Percentiles rank a stretch among this genome's conserved stretches.
These are phyloP conservation scores for Sus cebifrons DNA, from an alignment of 2,797 vertebrate species.

Conservation along the genomic window DNA sequence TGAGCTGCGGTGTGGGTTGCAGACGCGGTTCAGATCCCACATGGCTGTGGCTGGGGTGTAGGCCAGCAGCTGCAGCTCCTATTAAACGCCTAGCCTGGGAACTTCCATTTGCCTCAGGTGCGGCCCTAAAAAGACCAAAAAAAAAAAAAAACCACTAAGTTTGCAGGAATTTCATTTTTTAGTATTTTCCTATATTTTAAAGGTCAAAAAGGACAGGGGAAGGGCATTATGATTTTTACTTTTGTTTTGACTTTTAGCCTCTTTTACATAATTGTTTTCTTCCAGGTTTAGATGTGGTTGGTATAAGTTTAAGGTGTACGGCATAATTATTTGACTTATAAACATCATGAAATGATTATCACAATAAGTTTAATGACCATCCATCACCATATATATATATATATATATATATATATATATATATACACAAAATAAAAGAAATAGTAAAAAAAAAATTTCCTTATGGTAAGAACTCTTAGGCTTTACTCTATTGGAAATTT, in stretches of 20 bases:
- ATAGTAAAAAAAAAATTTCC: background rate
- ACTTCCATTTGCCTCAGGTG: too few species aligned
- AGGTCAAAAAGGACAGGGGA: background rate
- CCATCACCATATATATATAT: background rate
- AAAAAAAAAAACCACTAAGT: background rate
- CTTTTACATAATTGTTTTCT: background rate
- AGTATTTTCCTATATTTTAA: background rate
- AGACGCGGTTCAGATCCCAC: too few species aligned
- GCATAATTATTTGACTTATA: too few species aligned
- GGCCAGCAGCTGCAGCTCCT: too few species aligned
- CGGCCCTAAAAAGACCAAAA: too few species aligned
- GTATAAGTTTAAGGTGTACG: too few species aligned
- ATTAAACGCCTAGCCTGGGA: too few species aligned
- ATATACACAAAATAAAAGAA: background rate
- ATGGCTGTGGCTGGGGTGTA: too few species aligned
- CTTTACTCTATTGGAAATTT: background rate
- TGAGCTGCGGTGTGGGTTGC: too few species aligned
- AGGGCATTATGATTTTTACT: background rate
- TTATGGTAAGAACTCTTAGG: background rate
- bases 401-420: background rate
- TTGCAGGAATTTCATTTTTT: background rate
- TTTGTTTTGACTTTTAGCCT: background rate
- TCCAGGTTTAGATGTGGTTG: too few species aligned
- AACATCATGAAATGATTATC: too few species aligned
- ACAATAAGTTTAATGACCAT: background rate